phyloP scores from a whole-genome alignment of 2,113 vertebrate species.

The Sceloporus tristichus region DNA sequence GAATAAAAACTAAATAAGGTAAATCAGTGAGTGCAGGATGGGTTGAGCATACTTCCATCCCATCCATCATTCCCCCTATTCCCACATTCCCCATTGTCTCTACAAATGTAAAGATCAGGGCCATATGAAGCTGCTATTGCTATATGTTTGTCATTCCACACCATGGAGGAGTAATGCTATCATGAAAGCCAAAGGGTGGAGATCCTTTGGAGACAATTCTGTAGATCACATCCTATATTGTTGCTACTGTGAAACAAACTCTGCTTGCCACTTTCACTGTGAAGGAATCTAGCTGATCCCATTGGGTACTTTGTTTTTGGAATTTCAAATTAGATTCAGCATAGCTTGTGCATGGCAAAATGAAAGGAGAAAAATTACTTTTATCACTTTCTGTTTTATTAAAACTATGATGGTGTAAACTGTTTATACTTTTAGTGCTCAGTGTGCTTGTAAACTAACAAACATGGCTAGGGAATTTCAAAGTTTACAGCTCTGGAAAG shows the following conservation, averaged over 20 bases:
- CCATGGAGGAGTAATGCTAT: conserved; percentile 37
- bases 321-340: conserved; percentile 61
- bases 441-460: conserved; percentile 54
- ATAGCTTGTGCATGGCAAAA: conserved; percentile 12
- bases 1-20: neutral
- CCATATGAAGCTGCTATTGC: too few species aligned
- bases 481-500: conserved; percentile 49
- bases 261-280: conserved; percentile 58
- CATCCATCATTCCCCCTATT: too few species aligned
- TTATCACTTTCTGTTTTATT: conserved; percentile 40
- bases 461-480: conserved; percentile 54
- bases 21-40: neutral
- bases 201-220: conserved; percentile 45
- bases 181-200: conserved; percentile 54
- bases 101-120: neutral
- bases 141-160: neutral
- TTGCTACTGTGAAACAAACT: conserved; percentile 11
- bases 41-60: neutral
- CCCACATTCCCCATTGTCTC: neutral
- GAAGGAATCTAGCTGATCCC: conserved; percentile 51
- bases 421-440: conserved; percentile 44
- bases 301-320: conserved; percentile 62
- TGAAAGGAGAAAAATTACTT: conserved; percentile 26
- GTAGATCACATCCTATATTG: conserved; percentile 63
- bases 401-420: conserved; percentile 43